Evolutionary conservation across 2,888 invertebrate species (phyloP).

Genomic region (Erebia aethiops): DNA sequence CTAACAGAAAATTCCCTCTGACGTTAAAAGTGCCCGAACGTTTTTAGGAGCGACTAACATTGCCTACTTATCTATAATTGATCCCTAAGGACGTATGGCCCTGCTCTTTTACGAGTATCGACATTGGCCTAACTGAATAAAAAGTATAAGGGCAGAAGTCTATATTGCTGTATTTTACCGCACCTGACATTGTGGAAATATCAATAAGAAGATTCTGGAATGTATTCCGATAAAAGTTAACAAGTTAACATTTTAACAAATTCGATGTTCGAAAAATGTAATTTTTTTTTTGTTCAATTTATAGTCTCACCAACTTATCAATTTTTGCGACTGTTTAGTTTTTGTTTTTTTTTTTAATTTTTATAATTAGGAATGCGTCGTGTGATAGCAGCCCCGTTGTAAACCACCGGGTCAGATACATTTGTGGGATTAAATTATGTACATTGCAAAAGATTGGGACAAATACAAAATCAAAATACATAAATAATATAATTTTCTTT

Average conservation of each 20-base stretch:
- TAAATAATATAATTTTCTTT: too few species aligned
- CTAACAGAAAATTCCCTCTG: background rate
- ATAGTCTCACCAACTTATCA: too few species aligned
- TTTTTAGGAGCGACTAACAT: background rate
- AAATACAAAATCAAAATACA: too few species aligned
- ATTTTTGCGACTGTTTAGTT: too few species aligned
- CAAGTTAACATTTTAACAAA: too few species aligned
- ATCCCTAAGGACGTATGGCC: background rate
- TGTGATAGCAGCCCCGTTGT: too few species aligned
- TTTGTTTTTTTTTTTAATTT: too few species aligned
- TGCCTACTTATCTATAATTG: background rate
- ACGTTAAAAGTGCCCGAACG: constrained; percentile 5
- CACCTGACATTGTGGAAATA: background rate
- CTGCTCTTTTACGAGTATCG: constrained; percentile 2
- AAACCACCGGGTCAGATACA: too few species aligned
- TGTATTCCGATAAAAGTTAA: background rate
- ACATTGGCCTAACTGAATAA: constrained; percentile 2
- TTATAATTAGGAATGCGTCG: too few species aligned
- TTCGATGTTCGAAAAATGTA: too few species aligned
- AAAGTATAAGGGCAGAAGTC: background rate
- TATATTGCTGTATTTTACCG: background rate
- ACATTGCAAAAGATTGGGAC: too few species aligned
- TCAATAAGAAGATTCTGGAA: background rate
- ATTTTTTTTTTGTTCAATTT: background rate
- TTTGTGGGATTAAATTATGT: too few species aligned